These are phyloP conservation scores for Ctenosaura bakeri DNA, from an alignment of 2,797 vertebrate species.

Conservation along the genomic window DNA sequence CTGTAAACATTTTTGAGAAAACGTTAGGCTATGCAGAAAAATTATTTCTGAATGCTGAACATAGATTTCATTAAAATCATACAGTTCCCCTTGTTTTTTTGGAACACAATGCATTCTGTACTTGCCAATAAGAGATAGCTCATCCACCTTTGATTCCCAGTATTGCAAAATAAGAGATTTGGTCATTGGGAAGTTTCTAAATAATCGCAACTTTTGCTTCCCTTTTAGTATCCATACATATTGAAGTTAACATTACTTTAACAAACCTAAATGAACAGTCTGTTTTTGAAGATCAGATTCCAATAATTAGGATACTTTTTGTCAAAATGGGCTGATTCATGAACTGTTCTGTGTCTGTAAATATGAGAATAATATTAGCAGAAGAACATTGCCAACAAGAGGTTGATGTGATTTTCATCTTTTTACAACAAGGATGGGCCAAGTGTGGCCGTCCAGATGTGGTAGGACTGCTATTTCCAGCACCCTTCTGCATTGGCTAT, in stretches of 20 bases:
- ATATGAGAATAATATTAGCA: background rate
- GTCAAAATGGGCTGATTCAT: background rate
- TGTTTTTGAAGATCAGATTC: background rate
- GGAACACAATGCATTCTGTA: background rate
- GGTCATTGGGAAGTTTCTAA: background rate
- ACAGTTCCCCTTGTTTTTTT: background rate
- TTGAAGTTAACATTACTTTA: background rate
- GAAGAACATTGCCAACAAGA: background rate
- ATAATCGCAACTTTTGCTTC: background rate
- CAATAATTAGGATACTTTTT: background rate
- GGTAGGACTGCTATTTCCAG: no score
- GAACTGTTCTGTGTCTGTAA: background rate
- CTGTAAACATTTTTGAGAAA: background rate
- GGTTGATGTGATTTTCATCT: background rate
- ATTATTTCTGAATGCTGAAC: background rate
- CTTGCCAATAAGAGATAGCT: background rate
- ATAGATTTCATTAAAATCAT: slow-evolving; percentile 6
- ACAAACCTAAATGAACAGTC: background rate
- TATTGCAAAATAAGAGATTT: background rate
- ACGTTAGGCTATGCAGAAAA: background rate
- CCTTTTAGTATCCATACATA: background rate
- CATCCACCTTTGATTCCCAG: background rate
- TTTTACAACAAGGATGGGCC: background rate
- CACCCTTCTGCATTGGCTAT: no score
- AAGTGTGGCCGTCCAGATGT: no score